Base-by-base conservation (phyloP, 2,113 vertebrate species). In the Phylloscopus whistleri region DNA sequence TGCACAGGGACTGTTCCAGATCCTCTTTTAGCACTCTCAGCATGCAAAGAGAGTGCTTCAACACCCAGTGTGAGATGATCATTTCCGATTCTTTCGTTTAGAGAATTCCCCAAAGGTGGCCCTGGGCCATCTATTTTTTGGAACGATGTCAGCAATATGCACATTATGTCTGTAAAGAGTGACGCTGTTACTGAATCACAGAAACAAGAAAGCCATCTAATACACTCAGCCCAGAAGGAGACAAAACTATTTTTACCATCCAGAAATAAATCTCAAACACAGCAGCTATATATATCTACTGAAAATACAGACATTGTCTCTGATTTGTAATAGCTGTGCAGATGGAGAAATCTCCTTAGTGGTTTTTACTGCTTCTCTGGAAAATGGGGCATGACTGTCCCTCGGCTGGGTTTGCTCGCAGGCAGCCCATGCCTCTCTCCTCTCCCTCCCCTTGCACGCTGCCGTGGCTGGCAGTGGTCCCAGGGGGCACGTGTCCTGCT, bases 231-330 rank as follows among this genome's bases (percentile, higher is more conserved):
- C 49, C 73, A 66, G 91, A 88, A 93, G 58, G 75, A 89, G 74
- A 83, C 51, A 85, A 84, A 86, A 70, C 31, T 95, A 62, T 78
- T 95, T 94, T 85, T 93, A 76, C 23, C 59, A 86, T 44, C 55
- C 85, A 88, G 84, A 92, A 94, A 92, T 74, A 84, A 93, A 91
- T 89, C 62, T 91, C 85, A 76, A 79, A 62, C 67, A 64, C 43
- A 49, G 67, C 39, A 56, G 44, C 21, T 92, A 90, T 79, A 43
- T 59, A 83, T 92, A 94, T 95, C 81, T 87, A 91, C 92, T 90
- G 96, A 92, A 97, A 97, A 97, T 28, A 48, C 86, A 96, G 87
- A 64, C 74, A 58, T 43, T 64, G 78, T 70, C 90, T 97, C 96
- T 90, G 86, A 94, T 97, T 72, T 46, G 80, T 79, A 97, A 94